A percentile compares a stretch with the other conserved stretches of the same genome.
Conservation (phyloP, 1,140 invertebrate genomes). For the Linepithema humile region DNA sequence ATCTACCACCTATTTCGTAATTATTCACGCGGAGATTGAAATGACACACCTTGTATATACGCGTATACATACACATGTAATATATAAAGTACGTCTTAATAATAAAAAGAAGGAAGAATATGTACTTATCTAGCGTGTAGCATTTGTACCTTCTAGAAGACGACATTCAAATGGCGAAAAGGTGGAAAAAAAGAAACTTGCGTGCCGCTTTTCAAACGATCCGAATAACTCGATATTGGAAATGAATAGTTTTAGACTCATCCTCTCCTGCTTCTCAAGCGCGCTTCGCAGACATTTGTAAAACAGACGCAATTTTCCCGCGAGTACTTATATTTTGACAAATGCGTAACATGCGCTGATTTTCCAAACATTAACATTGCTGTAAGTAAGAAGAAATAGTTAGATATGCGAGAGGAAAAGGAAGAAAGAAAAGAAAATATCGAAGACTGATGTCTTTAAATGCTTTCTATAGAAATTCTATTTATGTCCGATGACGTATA, state of each 20-base stretch:
- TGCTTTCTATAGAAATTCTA: conserved; percentile 41
- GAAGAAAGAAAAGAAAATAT: conserved; percentile 13
- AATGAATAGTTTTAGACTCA: not conserved
- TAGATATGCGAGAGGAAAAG: not conserved
- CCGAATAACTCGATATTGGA: not conserved
- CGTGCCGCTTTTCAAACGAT: not conserved
- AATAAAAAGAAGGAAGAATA: conserved; percentile 46
- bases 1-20: not conserved
- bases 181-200: not conserved
- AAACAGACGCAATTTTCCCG: not conserved
- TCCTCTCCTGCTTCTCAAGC: not conserved
- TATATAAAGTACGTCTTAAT: conserved; percentile 63
- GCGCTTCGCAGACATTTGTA: not conserved
- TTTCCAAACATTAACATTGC: not conserved
- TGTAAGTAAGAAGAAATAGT: not conserved
- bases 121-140: conserved; percentile 70
- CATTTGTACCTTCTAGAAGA: conserved; percentile 67
- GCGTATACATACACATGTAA: conserved; percentile 43
- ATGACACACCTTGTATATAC: conserved; percentile 19
- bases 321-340: not conserved
- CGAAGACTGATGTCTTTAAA: conserved; percentile 61
- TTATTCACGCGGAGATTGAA: conserved; percentile 15
- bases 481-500: conserved; percentile 45
- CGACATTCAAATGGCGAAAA: conserved; percentile 25
- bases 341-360: not conserved